These are phyloP conservation scores for Bujurquina vittata DNA, from an alignment of 2,113 vertebrate genomes.

Conservation along the genomic window DNA sequence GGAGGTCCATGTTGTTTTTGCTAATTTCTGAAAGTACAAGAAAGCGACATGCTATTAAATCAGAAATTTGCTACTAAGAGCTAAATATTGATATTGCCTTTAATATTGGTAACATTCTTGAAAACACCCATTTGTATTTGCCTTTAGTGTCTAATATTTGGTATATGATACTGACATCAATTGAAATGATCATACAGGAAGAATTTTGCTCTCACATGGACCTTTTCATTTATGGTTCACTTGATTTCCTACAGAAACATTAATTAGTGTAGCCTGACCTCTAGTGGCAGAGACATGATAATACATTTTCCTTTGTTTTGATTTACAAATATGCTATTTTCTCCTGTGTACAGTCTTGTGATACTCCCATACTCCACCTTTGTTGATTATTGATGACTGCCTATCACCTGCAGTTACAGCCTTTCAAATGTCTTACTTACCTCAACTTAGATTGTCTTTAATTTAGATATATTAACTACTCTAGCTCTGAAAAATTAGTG, in stretches of 20 bases:
- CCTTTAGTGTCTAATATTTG: background rate
- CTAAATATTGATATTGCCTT: background rate
- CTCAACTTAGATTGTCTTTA: background rate
- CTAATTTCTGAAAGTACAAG: background rate
- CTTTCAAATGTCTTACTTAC: background rate
- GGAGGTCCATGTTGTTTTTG: background rate
- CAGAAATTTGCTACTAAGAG: background rate
- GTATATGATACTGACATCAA: background rate
- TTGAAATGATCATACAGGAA: background rate
- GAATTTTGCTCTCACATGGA: background rate
- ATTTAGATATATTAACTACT: background rate
- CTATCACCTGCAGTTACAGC: background rate
- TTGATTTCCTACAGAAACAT: background rate
- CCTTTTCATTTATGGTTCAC: background rate
- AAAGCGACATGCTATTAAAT: background rate
- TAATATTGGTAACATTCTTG: background rate
- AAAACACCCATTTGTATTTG: background rate
- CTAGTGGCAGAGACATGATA: slow-evolving; percentile 51
- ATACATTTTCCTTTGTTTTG: background rate
- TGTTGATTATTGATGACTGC: background rate
- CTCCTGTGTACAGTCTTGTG: background rate
- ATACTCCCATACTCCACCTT: background rate
- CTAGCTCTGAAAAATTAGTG: background rate
- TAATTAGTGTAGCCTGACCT: slow-evolving; percentile 58
- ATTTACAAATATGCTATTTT: background rate